A percentile compares a stretch with the other conserved stretches of the same genome.
Conservation (phyloP, 2,797 vertebrate species). For the Coreius guichenoti region DNA sequence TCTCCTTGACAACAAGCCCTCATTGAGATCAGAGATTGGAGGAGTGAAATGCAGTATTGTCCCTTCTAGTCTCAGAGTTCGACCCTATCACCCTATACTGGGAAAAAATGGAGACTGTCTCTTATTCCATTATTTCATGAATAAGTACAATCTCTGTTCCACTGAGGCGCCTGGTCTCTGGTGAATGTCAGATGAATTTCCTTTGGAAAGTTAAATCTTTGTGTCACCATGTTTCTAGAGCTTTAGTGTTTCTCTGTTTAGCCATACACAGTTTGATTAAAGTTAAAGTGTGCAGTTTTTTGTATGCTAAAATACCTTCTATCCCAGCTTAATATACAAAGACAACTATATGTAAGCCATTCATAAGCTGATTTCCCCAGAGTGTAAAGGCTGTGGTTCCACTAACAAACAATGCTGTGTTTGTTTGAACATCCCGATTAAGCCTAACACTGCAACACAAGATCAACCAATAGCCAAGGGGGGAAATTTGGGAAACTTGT, state of each 20-base stretch:
- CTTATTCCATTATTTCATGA: constrained; percentile 25
- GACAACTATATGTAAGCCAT: neutral
- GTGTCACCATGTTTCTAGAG: neutral
- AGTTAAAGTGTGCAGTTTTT: neutral
- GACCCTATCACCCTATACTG: constrained; percentile 17
- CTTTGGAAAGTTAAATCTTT: neutral
- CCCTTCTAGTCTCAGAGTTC: constrained; percentile 28
- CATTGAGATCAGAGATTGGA: constrained; percentile 43
- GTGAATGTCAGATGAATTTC: constrained; percentile 24
- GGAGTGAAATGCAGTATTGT: constrained; percentile 46
- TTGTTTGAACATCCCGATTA: neutral
- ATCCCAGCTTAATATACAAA: neutral
- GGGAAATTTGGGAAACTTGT: neutral
- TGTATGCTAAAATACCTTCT: neutral
- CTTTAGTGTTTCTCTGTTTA: neutral
- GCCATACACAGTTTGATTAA: neutral
- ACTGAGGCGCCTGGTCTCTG: neutral
- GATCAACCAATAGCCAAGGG: neutral
- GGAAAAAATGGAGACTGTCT: constrained; percentile 14
- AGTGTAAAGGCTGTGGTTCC: neutral
- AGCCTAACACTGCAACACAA: neutral
- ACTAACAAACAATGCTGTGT: neutral
- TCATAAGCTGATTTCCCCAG: neutral
- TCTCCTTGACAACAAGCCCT: constrained; percentile 53
- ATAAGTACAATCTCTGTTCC: constrained; percentile 19